Conservation (phyloP, 2,797 vertebrate species). For the Gambusia yucatana region DNA sequence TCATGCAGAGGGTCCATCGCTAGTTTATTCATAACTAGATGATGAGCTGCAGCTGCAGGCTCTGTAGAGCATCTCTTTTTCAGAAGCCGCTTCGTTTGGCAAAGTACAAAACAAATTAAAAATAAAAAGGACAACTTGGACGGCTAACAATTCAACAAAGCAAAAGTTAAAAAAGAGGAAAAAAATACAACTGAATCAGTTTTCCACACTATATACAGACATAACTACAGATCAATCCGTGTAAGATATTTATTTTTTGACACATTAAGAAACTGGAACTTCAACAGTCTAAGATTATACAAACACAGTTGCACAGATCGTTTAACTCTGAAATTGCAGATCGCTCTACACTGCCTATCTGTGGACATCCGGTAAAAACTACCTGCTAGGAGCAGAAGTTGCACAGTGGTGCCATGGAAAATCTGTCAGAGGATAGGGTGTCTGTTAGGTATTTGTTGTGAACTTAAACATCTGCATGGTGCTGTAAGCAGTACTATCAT, state of each 20-base stretch:
- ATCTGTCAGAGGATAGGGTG: not conserved
- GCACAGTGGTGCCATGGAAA: not conserved
- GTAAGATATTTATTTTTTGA: not conserved
- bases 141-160: not conserved
- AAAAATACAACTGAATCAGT: not conserved
- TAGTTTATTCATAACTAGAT: conserved; percentile 9
- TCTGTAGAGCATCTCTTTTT: not conserved
- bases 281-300: not conserved
- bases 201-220: not conserved
- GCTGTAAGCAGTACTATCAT: not conserved
- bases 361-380: not conserved
- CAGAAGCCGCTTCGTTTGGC: not conserved
- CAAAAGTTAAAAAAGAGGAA: not conserved
- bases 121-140: not conserved
- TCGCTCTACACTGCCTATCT: not conserved
- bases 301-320: not conserved
- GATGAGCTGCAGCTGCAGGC: conserved; percentile 64
- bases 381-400: not conserved
- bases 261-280: not conserved
- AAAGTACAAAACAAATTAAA: not conserved
- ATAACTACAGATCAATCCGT: too few species aligned
- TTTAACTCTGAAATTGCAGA: not conserved
- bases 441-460: not conserved
- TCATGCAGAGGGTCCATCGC: conserved; percentile 33
- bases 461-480: not conserved